A percentile compares a stretch with the other conserved stretches of the same genome.
Conservation (phyloP, 2,797 vertebrate species). For the Amazona finschi region DNA sequence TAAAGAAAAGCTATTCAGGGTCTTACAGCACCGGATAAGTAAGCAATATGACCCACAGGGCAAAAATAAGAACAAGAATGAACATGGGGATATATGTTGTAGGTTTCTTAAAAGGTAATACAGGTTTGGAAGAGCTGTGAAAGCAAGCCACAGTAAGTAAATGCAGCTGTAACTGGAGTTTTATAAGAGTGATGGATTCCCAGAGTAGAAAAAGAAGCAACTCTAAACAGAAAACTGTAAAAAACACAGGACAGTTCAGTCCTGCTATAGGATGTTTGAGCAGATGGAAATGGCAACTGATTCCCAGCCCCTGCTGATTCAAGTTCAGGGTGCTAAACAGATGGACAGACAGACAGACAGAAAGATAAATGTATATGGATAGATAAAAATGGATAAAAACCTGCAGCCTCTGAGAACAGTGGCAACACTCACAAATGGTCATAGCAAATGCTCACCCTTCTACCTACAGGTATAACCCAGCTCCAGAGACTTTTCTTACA, state of each 20-base stretch:
- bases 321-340: background rate
- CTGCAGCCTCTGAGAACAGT: background rate
- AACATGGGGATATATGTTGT: background rate
- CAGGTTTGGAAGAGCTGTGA: constrained; percentile 17
- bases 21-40: constrained; percentile 41
- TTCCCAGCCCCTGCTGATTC: background rate
- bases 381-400: background rate
- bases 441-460: background rate
- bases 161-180: constrained; percentile 39
- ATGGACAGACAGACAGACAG: background rate
- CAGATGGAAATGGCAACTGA: background rate
- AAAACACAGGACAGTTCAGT: background rate
- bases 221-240: background rate
- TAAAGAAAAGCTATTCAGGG: constrained; percentile 45
- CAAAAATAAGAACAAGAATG: constrained; percentile 52
- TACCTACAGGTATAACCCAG: background rate
- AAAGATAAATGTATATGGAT: background rate
- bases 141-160: constrained; percentile 52
- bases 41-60: constrained; percentile 26
- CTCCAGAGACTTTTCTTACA: background rate
- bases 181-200: background rate
- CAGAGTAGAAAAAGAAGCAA: background rate
- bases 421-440: background rate
- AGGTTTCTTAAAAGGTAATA: constrained; percentile 30
- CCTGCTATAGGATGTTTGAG: background rate